Evolutionary conservation across 1,140 invertebrate species (phyloP), one percentile per base, ranked within the genome.

Genomic region (Meloidogyne chitwoodi): DNA sequence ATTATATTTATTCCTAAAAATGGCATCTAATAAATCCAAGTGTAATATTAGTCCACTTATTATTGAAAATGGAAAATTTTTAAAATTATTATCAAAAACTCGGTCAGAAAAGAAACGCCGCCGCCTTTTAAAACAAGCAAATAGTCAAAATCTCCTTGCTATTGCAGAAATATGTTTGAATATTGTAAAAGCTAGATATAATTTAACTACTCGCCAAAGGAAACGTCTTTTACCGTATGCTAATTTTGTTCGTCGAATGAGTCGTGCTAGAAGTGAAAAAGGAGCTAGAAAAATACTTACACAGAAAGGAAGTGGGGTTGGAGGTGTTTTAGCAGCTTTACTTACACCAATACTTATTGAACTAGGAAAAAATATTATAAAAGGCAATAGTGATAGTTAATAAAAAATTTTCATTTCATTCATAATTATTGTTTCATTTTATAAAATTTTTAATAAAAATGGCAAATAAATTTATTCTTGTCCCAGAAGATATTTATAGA

Each of bases 401-500:
- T 22, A 41, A 16, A 8, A 14, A n/a, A 41, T 12, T n/a, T n/a
- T n/a, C n/a, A n/a, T n/a, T n/a, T n/a, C 38, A 12, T 41, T 41
- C 38, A 41, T 41, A 66, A 3, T 34, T 73, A 66, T 24, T 73
- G n/a, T 26, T 73, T n/a, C n/a, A 1, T n/a, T 66, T 67, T 41
- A 6, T 68, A 29, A 41, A n/a, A 24, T 66, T 6, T 8, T 73
- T 29, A 12, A 62, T 34, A n/a, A 2, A 24, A 14, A 24, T 74
- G 48, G 70, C 73, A 0, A 70, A 63, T 31, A 69, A 74, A 27
- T 31, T 76, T 48, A 22, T 76, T 8, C 69, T 76, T 27, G 69
- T 76, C n/a, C n/a, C n/a, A n/a, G n/a, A n/a, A n/a, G n/a, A n/a
- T n/a, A n/a, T n/a, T n/a, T n/a, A n/a, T n/a, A n/a, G n/a, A n/a